phyloP scores from a whole-genome alignment of 2,888 invertebrate genomes.

The Balanococcus diminutus region DNA sequence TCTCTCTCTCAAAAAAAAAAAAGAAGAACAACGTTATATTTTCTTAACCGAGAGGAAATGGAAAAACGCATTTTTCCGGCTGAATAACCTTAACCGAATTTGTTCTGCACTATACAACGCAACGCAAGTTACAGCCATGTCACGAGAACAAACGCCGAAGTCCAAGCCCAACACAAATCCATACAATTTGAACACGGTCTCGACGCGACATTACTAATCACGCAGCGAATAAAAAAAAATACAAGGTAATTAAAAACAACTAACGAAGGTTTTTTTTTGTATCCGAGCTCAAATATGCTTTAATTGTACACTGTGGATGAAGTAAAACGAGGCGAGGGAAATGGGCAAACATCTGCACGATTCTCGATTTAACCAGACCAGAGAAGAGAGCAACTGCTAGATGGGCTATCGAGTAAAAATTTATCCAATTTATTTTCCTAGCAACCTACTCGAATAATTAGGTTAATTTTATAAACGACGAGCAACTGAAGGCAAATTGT shows the following conservation, averaged over 20 bases:
- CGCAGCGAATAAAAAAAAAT: background rate
- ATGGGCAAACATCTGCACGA: background rate
- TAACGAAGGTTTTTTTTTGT: background rate
- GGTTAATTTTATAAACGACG: background rate
- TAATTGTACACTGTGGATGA: background rate
- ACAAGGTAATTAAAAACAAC: constrained; percentile 29
- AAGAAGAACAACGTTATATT: background rate
- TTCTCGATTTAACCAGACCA: background rate
- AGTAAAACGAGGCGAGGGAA: background rate
- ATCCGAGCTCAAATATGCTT: background rate
- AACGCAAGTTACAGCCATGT: background rate
- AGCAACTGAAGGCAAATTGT: background rate
- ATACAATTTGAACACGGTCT: background rate
- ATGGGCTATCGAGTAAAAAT: background rate
- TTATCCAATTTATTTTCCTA: background rate
- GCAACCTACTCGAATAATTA: background rate
- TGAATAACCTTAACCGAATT: constrained; percentile 40
- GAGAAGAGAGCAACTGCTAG: too few species aligned
- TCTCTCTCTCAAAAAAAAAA: background rate
- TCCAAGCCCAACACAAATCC: background rate
- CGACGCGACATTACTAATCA: constrained; percentile 3
- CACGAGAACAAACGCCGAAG: background rate
- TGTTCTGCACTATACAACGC: background rate
- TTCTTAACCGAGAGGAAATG: background rate
- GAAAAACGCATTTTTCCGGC: constrained; percentile 39